phyloP scores from a whole-genome alignment of 1,140 invertebrate species.

The Bombyx mori region DNA sequence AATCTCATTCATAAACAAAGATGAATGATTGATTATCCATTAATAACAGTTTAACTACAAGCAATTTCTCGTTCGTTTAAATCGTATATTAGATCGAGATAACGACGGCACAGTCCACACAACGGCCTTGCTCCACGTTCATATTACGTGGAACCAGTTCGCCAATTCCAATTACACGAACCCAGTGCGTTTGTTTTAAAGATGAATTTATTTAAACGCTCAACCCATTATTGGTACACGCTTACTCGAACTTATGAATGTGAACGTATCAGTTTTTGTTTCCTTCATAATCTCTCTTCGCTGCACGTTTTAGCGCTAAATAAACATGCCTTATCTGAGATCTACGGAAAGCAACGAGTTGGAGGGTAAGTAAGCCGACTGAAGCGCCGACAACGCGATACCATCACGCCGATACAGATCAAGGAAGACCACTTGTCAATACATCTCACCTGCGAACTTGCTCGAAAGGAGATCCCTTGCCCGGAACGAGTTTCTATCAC shows the following conservation, averaged over 20 bases:
- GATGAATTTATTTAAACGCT: constrained; percentile 42
- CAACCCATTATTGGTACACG: constrained; percentile 39
- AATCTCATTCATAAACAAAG: constrained; percentile 1
- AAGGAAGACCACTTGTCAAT: constrained; percentile 70
- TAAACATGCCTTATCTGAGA: constrained; percentile 63
- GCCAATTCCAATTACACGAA: constrained; percentile 25
- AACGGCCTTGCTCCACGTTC: constrained; percentile 32
- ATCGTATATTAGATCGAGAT: constrained; percentile 5
- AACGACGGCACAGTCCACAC: not conserved
- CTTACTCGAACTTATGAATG: constrained; percentile 33
- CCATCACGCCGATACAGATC: constrained; percentile 66
- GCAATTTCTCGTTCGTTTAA: too few species aligned
- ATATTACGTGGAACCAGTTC: constrained; percentile 25
- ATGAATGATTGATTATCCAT: too few species aligned
- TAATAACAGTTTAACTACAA: too few species aligned
- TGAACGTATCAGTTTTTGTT: constrained; percentile 50
- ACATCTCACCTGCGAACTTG: constrained; percentile 59
- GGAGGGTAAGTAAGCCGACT: constrained; percentile 55
- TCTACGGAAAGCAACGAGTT: constrained; percentile 54
- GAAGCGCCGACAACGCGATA: constrained; percentile 60
- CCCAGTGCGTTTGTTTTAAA: constrained; percentile 16
- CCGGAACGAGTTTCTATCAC: constrained; percentile 48
- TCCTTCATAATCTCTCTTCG: constrained; percentile 50
- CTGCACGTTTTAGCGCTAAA: constrained; percentile 63
- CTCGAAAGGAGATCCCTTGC: constrained; percentile 47